phyloP scores from a whole-genome alignment of 1,140 invertebrate genomes.

The Hypothenemus hampei region DNA sequence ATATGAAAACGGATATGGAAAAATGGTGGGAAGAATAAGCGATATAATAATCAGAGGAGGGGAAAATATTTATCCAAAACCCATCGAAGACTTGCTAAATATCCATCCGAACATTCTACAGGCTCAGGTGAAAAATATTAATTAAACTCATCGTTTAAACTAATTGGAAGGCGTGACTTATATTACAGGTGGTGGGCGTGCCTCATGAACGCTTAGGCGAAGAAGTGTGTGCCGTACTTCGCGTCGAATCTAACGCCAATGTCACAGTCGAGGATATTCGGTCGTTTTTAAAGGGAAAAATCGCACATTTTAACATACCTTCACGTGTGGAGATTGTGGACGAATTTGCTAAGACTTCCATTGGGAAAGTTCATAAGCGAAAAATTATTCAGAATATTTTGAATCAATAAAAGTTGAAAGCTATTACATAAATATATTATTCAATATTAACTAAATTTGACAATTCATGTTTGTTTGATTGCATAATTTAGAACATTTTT shows the following conservation, averaged over 20 bases:
- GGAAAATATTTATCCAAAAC: conserved; percentile 85
- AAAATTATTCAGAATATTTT: conserved; percentile 28
- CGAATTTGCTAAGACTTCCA: conserved; percentile 74
- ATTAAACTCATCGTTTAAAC: not conserved
- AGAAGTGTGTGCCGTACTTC: conserved; percentile 77
- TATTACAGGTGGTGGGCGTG: conserved; percentile 60
- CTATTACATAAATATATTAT: too few relatives aligned
- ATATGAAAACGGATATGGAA: conserved; percentile 68
- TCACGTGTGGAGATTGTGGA: conserved; percentile 64
- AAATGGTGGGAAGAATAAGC: conserved; percentile 77
- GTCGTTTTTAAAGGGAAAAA: conserved; percentile 67
- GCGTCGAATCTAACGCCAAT: conserved; percentile 38
- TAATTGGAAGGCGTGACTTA: not conserved
- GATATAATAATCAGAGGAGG: conserved; percentile 90
- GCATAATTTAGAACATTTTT: too few relatives aligned
- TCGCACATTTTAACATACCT: conserved; percentile 82
- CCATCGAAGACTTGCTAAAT: conserved; percentile 79
- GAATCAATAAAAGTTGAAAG: too few relatives aligned
- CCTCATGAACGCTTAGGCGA: conserved; percentile 79
- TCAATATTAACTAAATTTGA: too few relatives aligned
- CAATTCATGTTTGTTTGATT: too few relatives aligned
- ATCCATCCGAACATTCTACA: conserved; percentile 71
- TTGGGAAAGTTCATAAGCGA: conserved; percentile 80
- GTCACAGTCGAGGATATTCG: conserved; percentile 57
- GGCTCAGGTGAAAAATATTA: conserved; percentile 56